Evolutionary conservation across 2,888 invertebrate genomes (phyloP).

Genomic region (Aspidiotus rigidus): DNA sequence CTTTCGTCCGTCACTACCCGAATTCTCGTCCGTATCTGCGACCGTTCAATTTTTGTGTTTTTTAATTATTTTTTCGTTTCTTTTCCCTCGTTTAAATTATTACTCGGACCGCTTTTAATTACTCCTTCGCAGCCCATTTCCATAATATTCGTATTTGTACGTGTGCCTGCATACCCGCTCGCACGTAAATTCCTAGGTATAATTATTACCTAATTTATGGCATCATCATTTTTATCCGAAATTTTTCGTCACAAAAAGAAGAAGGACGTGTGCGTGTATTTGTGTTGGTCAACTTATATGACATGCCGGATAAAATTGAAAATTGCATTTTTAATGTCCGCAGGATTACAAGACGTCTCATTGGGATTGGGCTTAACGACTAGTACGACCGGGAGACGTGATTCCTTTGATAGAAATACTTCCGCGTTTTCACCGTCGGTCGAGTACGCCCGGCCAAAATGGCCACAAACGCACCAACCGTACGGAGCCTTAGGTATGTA

Average conservation of each 20-base stretch:
- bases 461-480: constrained; percentile 46
- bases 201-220: too few relatives aligned
- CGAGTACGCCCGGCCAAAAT: constrained; percentile 55
- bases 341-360: constrained; percentile 35
- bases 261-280: background rate
- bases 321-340: constrained; percentile 19
- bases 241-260: too few relatives aligned
- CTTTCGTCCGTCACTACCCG: too few relatives aligned
- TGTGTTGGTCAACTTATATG: background rate
- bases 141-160: too few relatives aligned
- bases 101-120: background rate
- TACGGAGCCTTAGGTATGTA: constrained; percentile 48
- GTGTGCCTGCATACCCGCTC: too few relatives aligned
- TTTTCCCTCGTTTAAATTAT: background rate
- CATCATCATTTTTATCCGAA: too few relatives aligned
- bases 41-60: background rate
- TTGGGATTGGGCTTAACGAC: constrained; percentile 47
- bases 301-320: constrained; percentile 31
- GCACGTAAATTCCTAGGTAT: too few relatives aligned
- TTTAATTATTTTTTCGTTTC: background rate
- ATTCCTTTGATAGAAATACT: constrained; percentile 68
- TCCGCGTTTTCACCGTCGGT: constrained; percentile 66
- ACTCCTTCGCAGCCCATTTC: background rate
- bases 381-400: constrained; percentile 60
- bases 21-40: background rate